These are phyloP conservation scores for Bambusicola thoracicus DNA, from an alignment of 2,113 vertebrate genomes.

Conservation along the genomic window DNA sequence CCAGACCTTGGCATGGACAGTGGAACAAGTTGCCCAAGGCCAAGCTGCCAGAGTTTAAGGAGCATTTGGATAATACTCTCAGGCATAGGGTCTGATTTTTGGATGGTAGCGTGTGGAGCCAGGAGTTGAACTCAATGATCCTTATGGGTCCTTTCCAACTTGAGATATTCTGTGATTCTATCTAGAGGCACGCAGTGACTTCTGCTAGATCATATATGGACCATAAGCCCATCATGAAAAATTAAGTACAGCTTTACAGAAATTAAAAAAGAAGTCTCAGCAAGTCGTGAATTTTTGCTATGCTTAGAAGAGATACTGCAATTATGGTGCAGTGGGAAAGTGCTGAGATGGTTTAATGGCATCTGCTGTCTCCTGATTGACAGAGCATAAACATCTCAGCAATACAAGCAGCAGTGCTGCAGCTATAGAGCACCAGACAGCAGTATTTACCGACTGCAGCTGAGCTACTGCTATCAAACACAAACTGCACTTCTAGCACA, in stretches of 20 bases:
- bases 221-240: background rate
- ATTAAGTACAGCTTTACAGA: background rate
- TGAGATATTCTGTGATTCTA: too few relatives aligned
- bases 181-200: background rate
- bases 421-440: conserved; percentile 8
- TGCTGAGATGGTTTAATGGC: conserved; percentile 9
- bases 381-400: conserved; percentile 31
- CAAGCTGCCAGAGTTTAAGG: too few relatives aligned
- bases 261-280: background rate
- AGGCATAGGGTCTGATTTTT: too few relatives aligned
- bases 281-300: background rate
- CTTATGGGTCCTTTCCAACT: too few relatives aligned
- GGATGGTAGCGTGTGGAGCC: too few relatives aligned
- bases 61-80: too few relatives aligned
- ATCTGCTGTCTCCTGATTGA: conserved; percentile 14
- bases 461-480: background rate
- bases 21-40: too few relatives aligned
- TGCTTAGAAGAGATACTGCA: background rate
- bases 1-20: too few relatives aligned
- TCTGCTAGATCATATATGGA: background rate
- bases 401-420: background rate
- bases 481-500: background rate
- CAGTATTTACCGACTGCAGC: background rate
- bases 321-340: background rate
- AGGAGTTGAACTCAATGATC: too few relatives aligned